Conservation (phyloP, 1,140 invertebrate species). For the Drosophila biarmipes region DNA sequence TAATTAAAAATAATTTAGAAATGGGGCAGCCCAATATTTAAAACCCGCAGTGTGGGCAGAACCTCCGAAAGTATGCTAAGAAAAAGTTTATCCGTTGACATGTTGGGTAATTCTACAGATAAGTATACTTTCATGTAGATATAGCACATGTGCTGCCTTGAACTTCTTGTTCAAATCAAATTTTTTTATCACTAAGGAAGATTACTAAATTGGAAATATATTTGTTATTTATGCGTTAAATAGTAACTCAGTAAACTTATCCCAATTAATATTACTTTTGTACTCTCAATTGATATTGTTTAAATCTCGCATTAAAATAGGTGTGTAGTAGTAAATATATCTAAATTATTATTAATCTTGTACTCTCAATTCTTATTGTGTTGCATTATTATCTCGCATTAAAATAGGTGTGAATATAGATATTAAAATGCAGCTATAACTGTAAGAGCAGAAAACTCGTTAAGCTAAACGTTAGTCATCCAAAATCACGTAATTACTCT, state of each 20-base stretch:
- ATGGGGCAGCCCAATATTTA: conserved; percentile 8
- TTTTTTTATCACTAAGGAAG: neutral
- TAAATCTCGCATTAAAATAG: neutral
- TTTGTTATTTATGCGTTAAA: neutral
- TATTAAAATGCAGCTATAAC: conserved; percentile 1
- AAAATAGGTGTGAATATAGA: neutral
- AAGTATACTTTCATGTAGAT: neutral
- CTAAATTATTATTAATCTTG: no score
- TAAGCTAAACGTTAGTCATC: conserved; percentile 10
- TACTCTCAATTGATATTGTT: no score
- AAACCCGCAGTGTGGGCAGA: conserved; percentile 4
- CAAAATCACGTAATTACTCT: conserved; percentile 8
- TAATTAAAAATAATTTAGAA: neutral
- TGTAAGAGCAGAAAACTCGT: neutral
- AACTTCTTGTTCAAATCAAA: neutral
- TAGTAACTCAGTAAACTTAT: neutral
- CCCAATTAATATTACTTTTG: neutral
- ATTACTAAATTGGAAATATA: neutral
- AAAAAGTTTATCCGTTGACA: neutral
- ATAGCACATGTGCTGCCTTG: neutral
- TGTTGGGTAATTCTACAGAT: neutral
- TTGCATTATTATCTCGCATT: conserved; percentile 2
- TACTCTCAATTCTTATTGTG: no score
- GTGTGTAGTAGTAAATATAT: no score
- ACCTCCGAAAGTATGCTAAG: conserved; percentile 36